These are phyloP conservation scores for Coendou prehensilis DNA, from an alignment of 2,797 vertebrate genomes.

Conservation along the genomic window DNA sequence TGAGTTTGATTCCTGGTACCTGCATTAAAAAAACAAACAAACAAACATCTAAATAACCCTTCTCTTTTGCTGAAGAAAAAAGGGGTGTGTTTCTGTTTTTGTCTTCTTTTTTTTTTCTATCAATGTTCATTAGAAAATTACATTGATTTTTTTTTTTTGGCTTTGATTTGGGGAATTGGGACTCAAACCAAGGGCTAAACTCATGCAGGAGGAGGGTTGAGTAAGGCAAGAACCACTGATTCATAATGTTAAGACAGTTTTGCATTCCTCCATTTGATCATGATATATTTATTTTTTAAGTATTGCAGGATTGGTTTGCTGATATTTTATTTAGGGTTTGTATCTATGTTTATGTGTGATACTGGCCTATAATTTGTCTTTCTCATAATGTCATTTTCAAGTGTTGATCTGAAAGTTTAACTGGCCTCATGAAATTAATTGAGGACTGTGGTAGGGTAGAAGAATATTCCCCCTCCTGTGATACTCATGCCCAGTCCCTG, in stretches of 20 bases:
- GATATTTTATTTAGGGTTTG: neutral
- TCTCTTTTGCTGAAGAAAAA: neutral
- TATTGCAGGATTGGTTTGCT: constrained; percentile 32
- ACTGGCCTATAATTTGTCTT: neutral
- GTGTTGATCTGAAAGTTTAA: neutral
- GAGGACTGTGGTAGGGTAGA: neutral
- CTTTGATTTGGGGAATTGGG: neutral
- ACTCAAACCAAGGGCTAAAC: neutral
- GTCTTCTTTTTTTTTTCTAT: neutral
- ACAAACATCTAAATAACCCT: neutral
- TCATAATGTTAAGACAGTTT: neutral
- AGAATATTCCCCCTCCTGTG: neutral
- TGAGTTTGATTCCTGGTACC: too few relatives aligned
- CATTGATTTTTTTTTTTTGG: neutral
- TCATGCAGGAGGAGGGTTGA: neutral
- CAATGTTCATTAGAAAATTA: constrained; percentile 34
- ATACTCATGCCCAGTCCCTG: neutral
- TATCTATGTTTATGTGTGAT: neutral
- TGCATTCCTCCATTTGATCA: neutral
- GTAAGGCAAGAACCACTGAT: neutral
- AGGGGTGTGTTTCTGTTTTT: neutral
- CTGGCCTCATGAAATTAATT: neutral
- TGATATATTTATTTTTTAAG: neutral
- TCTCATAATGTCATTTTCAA: constrained; percentile 7
- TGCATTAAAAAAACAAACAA: too few relatives aligned